Evolutionary conservation across 1,140 invertebrate species (phyloP).

Genomic region (Homalodisca vitripennis): DNA sequence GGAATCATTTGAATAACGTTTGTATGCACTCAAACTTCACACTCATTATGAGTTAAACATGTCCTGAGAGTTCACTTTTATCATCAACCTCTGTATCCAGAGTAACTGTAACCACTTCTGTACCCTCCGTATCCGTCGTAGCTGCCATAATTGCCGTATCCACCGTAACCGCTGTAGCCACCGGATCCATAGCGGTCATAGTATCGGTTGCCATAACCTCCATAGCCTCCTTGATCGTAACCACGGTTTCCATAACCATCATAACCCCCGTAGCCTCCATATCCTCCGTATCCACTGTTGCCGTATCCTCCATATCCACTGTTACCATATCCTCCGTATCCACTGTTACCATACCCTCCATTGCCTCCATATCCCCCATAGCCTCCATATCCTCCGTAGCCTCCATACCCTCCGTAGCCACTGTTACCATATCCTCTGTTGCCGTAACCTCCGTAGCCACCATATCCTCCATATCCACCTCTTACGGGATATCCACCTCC

Average conservation of each 20-base stretch:
- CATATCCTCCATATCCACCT: background rate
- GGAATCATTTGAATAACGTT: too few relatives aligned
- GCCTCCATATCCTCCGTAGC: background rate
- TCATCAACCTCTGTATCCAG: too few relatives aligned
- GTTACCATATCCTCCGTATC: background rate
- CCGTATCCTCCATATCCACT: background rate
- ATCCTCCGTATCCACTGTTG: background rate
- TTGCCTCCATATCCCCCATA: background rate
- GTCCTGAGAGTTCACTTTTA: too few relatives aligned
- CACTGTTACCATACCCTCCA: background rate
- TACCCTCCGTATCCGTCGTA: background rate
- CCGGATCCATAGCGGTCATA: too few relatives aligned
- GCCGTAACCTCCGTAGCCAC: background rate
- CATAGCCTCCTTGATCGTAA: background rate
- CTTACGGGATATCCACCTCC: background rate
- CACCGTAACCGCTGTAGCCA: background rate
- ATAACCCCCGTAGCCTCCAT: background rate
- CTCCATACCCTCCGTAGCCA: background rate
- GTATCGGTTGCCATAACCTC: too few relatives aligned
- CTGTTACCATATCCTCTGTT: background rate
- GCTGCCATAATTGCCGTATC: background rate
- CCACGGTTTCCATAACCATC: background rate
- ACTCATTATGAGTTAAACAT: too few relatives aligned
- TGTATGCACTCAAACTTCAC: too few relatives aligned
- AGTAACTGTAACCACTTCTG: too few relatives aligned